Evolutionary conservation across 2,113 vertebrate species (phyloP).

Genomic region (Eulacestoma nigropectus): DNA sequence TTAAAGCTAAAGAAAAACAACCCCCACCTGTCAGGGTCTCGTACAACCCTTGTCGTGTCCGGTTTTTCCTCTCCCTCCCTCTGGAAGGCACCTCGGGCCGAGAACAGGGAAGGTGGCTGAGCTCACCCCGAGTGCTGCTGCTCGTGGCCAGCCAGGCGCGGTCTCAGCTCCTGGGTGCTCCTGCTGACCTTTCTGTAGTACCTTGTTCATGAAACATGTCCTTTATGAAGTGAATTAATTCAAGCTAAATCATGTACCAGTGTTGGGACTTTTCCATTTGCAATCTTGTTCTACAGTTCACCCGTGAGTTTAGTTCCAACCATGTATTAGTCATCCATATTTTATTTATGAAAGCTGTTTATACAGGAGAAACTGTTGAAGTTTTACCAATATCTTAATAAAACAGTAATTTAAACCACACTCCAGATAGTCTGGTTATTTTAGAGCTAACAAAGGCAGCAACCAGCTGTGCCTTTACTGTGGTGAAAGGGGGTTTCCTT

Average conservation of each 20-base stretch:
- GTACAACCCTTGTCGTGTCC: background rate
- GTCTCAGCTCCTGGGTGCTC: constrained; percentile 58
- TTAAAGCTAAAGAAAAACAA: background rate
- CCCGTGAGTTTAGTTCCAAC: constrained; percentile 63
- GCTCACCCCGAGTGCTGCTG: background rate
- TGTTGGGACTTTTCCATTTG: constrained; percentile 18
- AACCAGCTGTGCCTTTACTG: background rate
- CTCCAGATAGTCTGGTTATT: constrained; percentile 59
- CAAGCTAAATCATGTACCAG: constrained; percentile 32
- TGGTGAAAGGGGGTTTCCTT: background rate
- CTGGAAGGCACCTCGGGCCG: constrained; percentile 1
- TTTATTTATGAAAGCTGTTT: constrained; percentile 78
- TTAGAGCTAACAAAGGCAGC: background rate
- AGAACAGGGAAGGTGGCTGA: constrained; percentile 8
- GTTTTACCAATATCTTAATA: constrained; percentile 82
- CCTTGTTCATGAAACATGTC: constrained; percentile 49
- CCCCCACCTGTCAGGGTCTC: background rate
- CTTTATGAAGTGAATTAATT: constrained; percentile 42
- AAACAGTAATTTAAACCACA: constrained; percentile 73
- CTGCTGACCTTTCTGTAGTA: constrained; percentile 34
- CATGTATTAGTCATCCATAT: constrained; percentile 72
- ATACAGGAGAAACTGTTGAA: constrained; percentile 73
- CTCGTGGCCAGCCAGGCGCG: background rate
- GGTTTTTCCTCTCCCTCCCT: constrained; percentile 22
- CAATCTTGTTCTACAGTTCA: constrained; percentile 61